phyloP scores from a whole-genome alignment of 2,888 invertebrate species.

The Digitonthophagus gazella region DNA sequence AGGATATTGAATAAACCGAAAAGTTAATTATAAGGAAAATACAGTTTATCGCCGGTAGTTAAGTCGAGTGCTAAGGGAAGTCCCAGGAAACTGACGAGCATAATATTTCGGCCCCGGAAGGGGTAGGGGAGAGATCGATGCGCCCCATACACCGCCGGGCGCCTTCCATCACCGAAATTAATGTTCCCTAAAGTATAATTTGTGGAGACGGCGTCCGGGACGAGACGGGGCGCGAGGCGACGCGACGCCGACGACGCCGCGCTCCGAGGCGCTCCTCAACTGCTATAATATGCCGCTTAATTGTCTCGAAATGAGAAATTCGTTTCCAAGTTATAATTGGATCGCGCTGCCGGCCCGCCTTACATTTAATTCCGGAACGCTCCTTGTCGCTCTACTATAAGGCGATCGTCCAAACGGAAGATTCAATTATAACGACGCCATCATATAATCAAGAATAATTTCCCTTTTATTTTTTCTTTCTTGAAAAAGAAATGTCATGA shows the following conservation, averaged over 20 bases:
- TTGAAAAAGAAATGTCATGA: no score
- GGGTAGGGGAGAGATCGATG: constrained; percentile 25
- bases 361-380: neutral
- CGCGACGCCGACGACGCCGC: constrained; percentile 39
- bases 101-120: neutral
- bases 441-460: neutral
- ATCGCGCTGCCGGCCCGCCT: constrained; percentile 35
- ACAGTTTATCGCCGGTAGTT: neutral
- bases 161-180: constrained; percentile 54
- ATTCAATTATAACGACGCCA: neutral
- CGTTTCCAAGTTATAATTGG: constrained; percentile 58
- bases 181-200: constrained; percentile 57
- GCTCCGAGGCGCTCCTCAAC: constrained; percentile 51
- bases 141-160: constrained; percentile 30
- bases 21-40: neutral
- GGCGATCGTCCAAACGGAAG: neutral
- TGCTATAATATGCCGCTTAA: constrained; percentile 58
- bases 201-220: constrained; percentile 50
- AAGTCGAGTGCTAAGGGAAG: neutral
- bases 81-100: constrained; percentile 4
- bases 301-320: constrained; percentile 59
- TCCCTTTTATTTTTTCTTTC: no score
- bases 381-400: neutral
- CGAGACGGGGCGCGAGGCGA: constrained; percentile 46
- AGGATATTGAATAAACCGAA: no score